phyloP scores from a whole-genome alignment of 2,888 invertebrate species.

The Rhopalosiphum nymphaeae region DNA sequence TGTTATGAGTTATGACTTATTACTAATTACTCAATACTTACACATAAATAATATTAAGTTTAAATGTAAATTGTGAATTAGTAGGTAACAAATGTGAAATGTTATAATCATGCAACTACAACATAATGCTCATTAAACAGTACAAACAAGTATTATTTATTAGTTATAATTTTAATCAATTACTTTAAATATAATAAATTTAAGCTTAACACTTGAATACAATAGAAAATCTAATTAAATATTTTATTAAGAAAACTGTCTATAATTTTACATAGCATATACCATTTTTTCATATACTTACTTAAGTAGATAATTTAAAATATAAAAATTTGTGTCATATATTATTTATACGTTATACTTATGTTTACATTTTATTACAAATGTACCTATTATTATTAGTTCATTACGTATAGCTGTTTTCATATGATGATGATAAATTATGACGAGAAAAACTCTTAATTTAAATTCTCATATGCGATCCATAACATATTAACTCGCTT shows the following conservation, averaged over 20 bases:
- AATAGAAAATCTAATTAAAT: background rate
- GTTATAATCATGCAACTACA: conserved; percentile 23
- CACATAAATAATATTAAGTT: background rate
- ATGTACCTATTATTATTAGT: background rate
- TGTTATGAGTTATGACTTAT: background rate
- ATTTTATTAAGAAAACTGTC: background rate
- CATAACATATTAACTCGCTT: background rate
- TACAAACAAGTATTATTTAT: background rate
- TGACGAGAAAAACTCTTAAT: background rate
- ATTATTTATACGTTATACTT: background rate
- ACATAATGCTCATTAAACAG: background rate
- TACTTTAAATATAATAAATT: background rate
- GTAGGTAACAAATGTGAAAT: background rate
- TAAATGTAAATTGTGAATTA: background rate
- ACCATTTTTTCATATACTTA: background rate
- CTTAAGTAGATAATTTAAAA: background rate
- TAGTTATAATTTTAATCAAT: background rate
- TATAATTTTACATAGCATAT: background rate
- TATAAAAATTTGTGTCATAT: conserved; percentile 34
- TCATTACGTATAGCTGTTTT: background rate
- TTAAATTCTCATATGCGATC: background rate
- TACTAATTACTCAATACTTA: background rate
- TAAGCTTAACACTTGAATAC: background rate
- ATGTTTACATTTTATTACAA: background rate
- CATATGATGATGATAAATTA: background rate